A percentile compares a stretch with the other conserved stretches of the same genome.
Evolutionary conservation across 2,888 invertebrate genomes (phyloP).

Genomic region (Drosophila falleni): DNA sequence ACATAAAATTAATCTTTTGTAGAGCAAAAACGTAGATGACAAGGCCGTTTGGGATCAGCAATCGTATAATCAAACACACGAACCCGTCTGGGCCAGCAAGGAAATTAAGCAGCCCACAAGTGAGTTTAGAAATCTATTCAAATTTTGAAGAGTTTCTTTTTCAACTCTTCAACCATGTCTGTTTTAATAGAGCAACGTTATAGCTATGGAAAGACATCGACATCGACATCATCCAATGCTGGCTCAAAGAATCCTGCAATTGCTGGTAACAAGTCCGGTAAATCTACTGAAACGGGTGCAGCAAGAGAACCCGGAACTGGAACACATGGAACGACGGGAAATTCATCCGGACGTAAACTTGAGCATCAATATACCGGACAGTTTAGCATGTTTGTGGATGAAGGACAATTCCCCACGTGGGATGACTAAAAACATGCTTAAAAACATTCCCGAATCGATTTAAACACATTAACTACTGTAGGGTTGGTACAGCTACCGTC

Average conservation of each 20-base stretch:
- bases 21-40: slow-evolving; percentile 84
- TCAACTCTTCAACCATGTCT: background rate
- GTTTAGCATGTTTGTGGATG: slow-evolving; percentile 87
- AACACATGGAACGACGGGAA: slow-evolving; percentile 65
- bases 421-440: slow-evolving; percentile 87
- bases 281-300: slow-evolving; percentile 18
- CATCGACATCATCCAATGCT: slow-evolving; percentile 52
- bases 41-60: slow-evolving; percentile 86
- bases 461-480: background rate
- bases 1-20: no score
- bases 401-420: slow-evolving; percentile 88
- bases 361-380: slow-evolving; percentile 79
- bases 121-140: slow-evolving; percentile 36
- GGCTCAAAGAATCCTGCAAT: slow-evolving; percentile 58
- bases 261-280: slow-evolving; percentile 76
- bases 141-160: no score
- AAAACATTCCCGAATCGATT: slow-evolving; percentile 1
- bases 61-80: slow-evolving; percentile 81
- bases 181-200: slow-evolving; percentile 72
- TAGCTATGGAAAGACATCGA: slow-evolving; percentile 79
- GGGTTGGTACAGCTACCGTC: no score
- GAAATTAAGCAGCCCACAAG: slow-evolving; percentile 79
- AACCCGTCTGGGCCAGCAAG: slow-evolving; percentile 83
- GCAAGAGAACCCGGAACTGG: slow-evolving; percentile 36
- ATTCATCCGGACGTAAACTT: slow-evolving; percentile 39